These are phyloP conservation scores for Thera britannica DNA, from an alignment of 2,888 invertebrate genomes.

Conservation along the genomic window DNA sequence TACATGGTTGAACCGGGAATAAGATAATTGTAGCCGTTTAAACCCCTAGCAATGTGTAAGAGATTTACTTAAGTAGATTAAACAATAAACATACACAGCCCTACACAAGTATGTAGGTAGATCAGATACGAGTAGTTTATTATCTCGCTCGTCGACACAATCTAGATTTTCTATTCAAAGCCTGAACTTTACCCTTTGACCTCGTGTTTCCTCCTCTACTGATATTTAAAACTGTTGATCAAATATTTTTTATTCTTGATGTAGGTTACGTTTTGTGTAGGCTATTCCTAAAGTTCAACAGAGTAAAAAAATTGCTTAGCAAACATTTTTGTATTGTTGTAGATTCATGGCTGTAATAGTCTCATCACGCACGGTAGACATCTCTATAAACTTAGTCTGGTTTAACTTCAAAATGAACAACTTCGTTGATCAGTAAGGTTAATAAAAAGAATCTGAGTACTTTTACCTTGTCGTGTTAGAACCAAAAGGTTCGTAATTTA, in stretches of 20 bases:
- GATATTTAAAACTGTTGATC: constrained; percentile 1
- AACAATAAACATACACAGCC: too few relatives aligned
- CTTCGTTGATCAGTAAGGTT: background rate
- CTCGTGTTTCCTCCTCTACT: background rate
- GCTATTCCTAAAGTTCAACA: too few relatives aligned
- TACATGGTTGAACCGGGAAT: too few relatives aligned
- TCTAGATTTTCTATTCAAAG: background rate
- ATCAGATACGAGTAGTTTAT: background rate
- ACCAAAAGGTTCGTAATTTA: constrained; percentile 1
- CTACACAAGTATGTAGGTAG: too few relatives aligned
- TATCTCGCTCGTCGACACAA: background rate
- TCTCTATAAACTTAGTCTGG: background rate
- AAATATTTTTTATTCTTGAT: too few relatives aligned
- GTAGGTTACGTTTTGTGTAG: too few relatives aligned
- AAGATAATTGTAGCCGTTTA: too few relatives aligned
- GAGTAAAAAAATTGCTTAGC: too few relatives aligned
- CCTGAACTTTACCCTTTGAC: constrained; percentile 4
- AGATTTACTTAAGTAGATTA: too few relatives aligned
- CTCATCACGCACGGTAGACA: background rate
- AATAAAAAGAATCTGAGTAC: background rate
- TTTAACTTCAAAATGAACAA: background rate
- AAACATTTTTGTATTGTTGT: too few relatives aligned
- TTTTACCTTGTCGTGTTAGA: background rate
- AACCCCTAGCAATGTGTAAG: too few relatives aligned
- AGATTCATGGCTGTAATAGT: background rate